These are phyloP conservation scores for Escarpia spicata DNA, from an alignment of 2,888 invertebrate genomes.

Conservation along the genomic window DNA sequence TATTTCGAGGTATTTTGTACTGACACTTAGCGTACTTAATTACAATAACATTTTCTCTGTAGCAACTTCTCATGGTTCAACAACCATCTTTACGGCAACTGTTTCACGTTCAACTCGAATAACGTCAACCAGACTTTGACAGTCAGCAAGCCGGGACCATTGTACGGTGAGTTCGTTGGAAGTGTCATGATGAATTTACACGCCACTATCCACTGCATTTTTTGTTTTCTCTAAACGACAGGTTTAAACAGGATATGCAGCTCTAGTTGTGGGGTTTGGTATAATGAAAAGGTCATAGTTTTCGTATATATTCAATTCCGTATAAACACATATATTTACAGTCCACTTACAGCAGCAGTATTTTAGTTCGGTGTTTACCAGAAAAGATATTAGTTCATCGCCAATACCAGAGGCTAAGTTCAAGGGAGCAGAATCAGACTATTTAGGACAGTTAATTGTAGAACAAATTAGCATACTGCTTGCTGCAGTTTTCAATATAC, in stretches of 20 bases:
- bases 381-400: too few species aligned
- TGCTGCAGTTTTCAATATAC: too few species aligned
- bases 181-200: not conserved
- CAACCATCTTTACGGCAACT: conserved; percentile 60
- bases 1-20: not conserved
- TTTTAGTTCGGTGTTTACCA: too few species aligned
- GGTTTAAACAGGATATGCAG: not conserved
- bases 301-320: too few species aligned
- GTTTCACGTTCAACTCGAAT: conserved; percentile 59
- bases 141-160: conserved; percentile 57
- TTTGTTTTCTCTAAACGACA: not conserved
- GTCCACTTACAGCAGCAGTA: too few species aligned
- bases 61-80: conserved; percentile 61
- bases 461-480: too few species aligned
- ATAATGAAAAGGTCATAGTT: too few species aligned
- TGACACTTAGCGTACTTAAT: not conserved
- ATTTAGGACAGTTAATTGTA: too few species aligned
- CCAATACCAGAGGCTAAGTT: too few species aligned
- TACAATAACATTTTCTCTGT: not conserved
- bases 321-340: too few species aligned
- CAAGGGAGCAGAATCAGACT: too few species aligned
- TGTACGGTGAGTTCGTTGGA: conserved; percentile 55
- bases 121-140: conserved; percentile 32
- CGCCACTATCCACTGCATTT: not conserved
- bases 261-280: not conserved